Evolutionary conservation across 2,797 vertebrate genomes (phyloP), one percentile per base, ranked within the genome.

Genomic region (Galago senegalensis): DNA sequence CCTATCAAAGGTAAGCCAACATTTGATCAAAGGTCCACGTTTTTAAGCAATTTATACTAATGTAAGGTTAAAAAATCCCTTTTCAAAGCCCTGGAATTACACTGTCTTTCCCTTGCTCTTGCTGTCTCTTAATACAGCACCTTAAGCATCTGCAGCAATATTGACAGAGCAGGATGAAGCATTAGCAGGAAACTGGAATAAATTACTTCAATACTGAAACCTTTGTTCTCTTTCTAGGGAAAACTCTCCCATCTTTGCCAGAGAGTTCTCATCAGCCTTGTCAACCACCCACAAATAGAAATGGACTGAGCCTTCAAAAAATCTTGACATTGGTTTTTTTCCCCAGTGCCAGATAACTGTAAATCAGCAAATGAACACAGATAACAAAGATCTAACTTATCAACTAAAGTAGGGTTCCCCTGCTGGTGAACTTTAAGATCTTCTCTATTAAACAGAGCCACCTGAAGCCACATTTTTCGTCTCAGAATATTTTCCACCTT

Each of bases 51-150:
- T 75, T 91, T 91, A 56, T n/a, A 37, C 49, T 17, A 53, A 53
- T 53, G 49, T 14, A 91, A 58, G 21, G 9, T 93, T 5, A 93
- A 90, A 23, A 94, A 96, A 96, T 84, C 13, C 7, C 11, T 67
- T 89, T 92, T 18, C 77, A 80, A 37, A 69, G 88, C 40, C 9
- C 40, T 1, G 13, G 8, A 20, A 65, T 21, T 87, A 23, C 20
- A 76, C 46, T 53, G 2, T 56, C 12, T 58, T 89, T 94, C 29
- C 29, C 56, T 14, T 23, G 7, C 69, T 85, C n/a, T 58, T 89
- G 11, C 17, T 56, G 9, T 13, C 46, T 95, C 94, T 93, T 63
- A 84, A 60, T 43, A 89, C 23, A 86, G 49, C 21, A 88, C 29
- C 20, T 75, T 69, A 89, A 56, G 11, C 27, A 82, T 49, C 31